Base-by-base conservation (phyloP, 92 coral and sea anemone species). In the Nematostella vectensis region DNA sequence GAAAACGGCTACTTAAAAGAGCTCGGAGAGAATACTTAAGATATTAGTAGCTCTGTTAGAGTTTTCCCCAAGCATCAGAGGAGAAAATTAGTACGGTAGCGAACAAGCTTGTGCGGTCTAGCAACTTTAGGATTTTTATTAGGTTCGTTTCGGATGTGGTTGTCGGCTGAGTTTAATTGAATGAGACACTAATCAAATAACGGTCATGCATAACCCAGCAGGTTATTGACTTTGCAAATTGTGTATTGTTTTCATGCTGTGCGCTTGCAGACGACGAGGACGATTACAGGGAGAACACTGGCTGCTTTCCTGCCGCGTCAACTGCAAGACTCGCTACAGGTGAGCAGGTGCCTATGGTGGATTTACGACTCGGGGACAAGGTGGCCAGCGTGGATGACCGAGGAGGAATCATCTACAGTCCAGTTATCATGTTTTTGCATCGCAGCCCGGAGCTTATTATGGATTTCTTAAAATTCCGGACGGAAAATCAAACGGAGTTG, bases 391-490 rank as follows among this genome's bases (percentile, higher is more conserved):
- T 67, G 61, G 88, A 76, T 25, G 15, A 55, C 38, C 36, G 54
- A 12, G 99, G 99, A 0, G 47, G 51, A 16, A 39, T 93, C 6
- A 62, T 72, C 44, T 87, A 77, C 69, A 87, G 94, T 62, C 79
- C 71, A 20, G 85, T 93, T 0, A 52, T 87, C 24, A 72, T 88
- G 78, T 93, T 93, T 59, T 63, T 93, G 23, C 96, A 93, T 61
- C 73, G 72, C 66, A 75, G 76, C 30, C 96, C 83, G 2, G 71
- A 67, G 57, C 31, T 54, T 25, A 38, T 69, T 6, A 27, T 47
- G n/a, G 68, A 57, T 8, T 86, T 59, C 55, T 54, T 78, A 20
- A 45, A 70, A 6, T 80, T 85, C 62, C 57, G 48, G 38, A 82
- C 99, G 12, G 68, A 75, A 23, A 66, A 68, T 52, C 53, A 69